Conservation (phyloP, 2,113 vertebrate genomes). For the Calidris pugnax region DNA sequence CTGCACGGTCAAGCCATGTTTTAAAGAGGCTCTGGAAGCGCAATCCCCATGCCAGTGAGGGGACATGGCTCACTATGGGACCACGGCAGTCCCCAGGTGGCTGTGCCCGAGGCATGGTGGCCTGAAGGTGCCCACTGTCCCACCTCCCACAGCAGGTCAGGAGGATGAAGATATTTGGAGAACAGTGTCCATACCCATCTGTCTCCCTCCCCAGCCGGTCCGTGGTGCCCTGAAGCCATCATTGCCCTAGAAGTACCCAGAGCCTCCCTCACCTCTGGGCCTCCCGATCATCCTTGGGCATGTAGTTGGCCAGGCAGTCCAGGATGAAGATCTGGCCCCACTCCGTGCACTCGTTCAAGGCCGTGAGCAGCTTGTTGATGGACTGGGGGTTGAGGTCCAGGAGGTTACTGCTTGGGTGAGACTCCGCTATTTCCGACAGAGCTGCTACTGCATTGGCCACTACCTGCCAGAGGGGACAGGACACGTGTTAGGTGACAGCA, state of each 20-base stretch:
- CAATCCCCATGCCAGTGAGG: background rate
- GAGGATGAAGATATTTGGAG: background rate
- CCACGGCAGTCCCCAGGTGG: background rate
- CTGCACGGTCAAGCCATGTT: accelerated
- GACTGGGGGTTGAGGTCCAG: slow-evolving; percentile 97
- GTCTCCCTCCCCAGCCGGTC: background rate
- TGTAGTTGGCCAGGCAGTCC: slow-evolving; percentile 97
- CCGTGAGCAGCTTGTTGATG: slow-evolving; percentile 96
- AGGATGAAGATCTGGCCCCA: slow-evolving; percentile 99
- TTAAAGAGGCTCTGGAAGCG: background rate
- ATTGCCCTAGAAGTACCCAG: background rate
- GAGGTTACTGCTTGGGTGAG: slow-evolving; percentile 96
- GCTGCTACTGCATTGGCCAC: slow-evolving; percentile 97
- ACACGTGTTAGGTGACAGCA: background rate
- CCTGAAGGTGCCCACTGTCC: background rate
- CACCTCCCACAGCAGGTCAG: background rate
- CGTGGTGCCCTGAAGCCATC: background rate
- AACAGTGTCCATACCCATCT: background rate
- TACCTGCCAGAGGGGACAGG: slow-evolving; percentile 75
- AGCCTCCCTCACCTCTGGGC: slow-evolving; percentile 89
- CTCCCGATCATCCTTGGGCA: slow-evolving; percentile 94
- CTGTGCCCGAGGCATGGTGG: background rate
- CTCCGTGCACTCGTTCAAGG: slow-evolving; percentile 96
- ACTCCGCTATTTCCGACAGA: slow-evolving; percentile 95
- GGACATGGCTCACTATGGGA: accelerated